Evolutionary conservation across 2,888 invertebrate species (phyloP).

Genomic region (Tholera decimalis): DNA sequence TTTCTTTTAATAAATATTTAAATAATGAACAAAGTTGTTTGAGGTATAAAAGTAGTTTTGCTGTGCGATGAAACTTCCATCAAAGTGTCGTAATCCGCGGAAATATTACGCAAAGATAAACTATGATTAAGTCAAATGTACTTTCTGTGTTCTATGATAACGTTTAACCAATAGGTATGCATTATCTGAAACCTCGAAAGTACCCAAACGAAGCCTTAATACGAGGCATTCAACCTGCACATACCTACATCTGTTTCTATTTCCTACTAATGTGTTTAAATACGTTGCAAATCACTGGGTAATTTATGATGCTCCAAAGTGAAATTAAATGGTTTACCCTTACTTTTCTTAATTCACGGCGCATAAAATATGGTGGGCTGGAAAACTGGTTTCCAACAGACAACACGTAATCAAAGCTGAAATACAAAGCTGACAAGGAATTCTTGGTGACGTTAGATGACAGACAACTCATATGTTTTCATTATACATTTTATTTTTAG

Average conservation of each 20-base stretch:
- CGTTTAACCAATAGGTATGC: slow-evolving; percentile 8
- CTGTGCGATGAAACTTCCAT: slow-evolving; percentile 5
- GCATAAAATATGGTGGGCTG: slow-evolving; percentile 21
- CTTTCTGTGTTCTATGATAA: slow-evolving; percentile 44
- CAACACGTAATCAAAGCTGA: slow-evolving; percentile 40
- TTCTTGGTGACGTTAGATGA: slow-evolving; percentile 33
- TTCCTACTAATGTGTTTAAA: neutral
- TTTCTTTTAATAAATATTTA: no score
- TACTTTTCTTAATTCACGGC: slow-evolving; percentile 35
- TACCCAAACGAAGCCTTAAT: neutral
- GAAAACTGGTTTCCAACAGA: slow-evolving; percentile 37
- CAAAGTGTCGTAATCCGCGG: slow-evolving; percentile 26
- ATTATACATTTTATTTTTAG: slow-evolving; percentile 21
- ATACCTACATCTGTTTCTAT: neutral
- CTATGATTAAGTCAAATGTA: slow-evolving; percentile 37
- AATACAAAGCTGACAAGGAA: slow-evolving; percentile 47
- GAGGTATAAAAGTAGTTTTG: no score
- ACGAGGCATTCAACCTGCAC: neutral
- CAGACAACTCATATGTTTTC: slow-evolving; percentile 23
- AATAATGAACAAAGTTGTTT: no score
- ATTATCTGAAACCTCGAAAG: slow-evolving; percentile 19
- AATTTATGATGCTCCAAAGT: slow-evolving; percentile 40
- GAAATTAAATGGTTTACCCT: slow-evolving; percentile 39
- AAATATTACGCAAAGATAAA: slow-evolving; percentile 44
- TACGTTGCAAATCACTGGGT: slow-evolving; percentile 10